Evolutionary conservation across 2,113 vertebrate genomes (phyloP), one percentile per base, ranked within the genome.

Genomic region (Polypterus senegalus): DNA sequence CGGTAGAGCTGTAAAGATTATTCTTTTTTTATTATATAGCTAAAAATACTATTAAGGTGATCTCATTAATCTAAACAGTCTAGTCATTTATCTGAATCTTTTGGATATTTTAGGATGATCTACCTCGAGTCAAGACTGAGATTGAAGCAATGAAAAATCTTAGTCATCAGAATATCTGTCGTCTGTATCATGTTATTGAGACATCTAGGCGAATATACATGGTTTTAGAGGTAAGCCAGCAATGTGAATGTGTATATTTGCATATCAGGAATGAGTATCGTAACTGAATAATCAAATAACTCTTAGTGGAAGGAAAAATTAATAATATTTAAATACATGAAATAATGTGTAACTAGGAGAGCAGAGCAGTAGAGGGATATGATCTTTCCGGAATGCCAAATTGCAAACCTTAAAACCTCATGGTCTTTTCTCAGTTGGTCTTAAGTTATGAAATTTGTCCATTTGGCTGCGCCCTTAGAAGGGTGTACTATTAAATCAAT

Each of bases 61-160:
- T 55, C 53, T 27, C 4, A 49, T 47, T 9, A 48, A 4, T 53
- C 9, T 47, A 27, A 45, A 5, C 3, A 9, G 6, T 49, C 6
- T 47, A 44, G 9, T 4, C 46, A 5, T 11, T 11, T 54, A 11
- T 43, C 5, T 47, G 9, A 47, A 5, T 74, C 52, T 49, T 57
- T 6, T 52, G 49, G 46, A 27, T n/a, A 9, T 45, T 54, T 4
- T 66, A 98, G 94, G 91, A 86, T 60, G 93, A 98, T 64, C 81
- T 98, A 63, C 93, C 92, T 4, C 86, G 92, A 48, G 79, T 99
- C 58, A 93, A 98, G 76, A 77, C 80, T 4, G 96, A 98, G 78
- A 96, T 97, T 0, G 90, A 94, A 57, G 93, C 95, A 46, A 87
- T 97, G 90, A 98, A 96, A 77, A 92, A 83, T 66, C 76, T 98